These are phyloP conservation scores for Notamacropus eugenii DNA, from an alignment of 2,797 vertebrate genomes.

Conservation along the genomic window DNA sequence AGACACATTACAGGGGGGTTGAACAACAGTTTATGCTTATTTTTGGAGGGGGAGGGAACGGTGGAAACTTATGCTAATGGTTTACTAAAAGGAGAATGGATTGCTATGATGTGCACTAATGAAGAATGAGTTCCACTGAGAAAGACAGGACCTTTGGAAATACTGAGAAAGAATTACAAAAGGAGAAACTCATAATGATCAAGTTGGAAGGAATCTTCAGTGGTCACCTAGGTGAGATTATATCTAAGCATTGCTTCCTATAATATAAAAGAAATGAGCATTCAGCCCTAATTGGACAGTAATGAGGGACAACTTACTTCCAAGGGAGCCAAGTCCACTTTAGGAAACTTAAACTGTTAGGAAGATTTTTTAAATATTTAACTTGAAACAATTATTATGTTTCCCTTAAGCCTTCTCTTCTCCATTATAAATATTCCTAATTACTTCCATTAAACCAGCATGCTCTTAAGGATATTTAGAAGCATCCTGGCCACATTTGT, in stretches of 20 bases:
- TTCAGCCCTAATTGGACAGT: neutral
- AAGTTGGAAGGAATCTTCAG: neutral
- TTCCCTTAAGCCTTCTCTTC: neutral
- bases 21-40: neutral
- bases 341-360: neutral
- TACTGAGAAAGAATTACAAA: neutral
- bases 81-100: neutral
- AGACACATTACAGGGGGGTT: neutral
- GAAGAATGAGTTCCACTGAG: neutral
- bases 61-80: neutral
- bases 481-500: neutral
- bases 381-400: neutral
- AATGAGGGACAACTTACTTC: neutral
- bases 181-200: neutral
- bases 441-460: neutral
- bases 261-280: neutral
- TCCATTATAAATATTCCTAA: neutral
- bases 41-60: neutral
- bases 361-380: neutral
- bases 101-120: neutral
- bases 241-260: neutral
- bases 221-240: neutral
- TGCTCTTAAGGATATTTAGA: neutral
- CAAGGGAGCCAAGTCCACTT: neutral
- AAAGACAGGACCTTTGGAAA: neutral